Evolutionary conservation across 2,888 invertebrate genomes (phyloP).

Genomic region (Branchellion lobata): DNA sequence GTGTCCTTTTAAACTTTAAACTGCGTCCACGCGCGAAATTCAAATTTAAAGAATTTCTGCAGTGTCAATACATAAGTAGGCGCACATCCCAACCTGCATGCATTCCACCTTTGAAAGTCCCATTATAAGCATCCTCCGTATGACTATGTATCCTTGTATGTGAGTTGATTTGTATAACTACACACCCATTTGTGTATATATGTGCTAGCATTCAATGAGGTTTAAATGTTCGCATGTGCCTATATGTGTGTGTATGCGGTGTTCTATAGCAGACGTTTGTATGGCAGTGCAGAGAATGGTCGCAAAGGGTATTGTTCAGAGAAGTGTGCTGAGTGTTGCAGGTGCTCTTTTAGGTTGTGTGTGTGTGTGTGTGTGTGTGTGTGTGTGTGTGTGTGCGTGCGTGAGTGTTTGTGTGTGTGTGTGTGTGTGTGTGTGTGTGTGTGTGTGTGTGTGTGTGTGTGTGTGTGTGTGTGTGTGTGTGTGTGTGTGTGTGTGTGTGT

Average conservation of each 20-base stretch:
- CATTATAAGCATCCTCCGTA: too few relatives aligned
- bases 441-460: too few relatives aligned
- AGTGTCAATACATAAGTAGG: background rate
- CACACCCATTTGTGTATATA: background rate
- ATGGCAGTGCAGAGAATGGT: background rate
- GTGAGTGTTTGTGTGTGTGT: too few relatives aligned
- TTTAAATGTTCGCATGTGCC: background rate
- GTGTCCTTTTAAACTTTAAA: background rate
- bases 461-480: too few relatives aligned
- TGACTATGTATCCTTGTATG: background rate
- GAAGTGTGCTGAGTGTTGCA: background rate
- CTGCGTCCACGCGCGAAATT: background rate
- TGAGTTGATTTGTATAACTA: background rate
- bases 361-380: too few relatives aligned
- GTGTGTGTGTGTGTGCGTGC: too few relatives aligned
- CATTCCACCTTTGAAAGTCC: too few relatives aligned
- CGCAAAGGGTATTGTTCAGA: background rate
- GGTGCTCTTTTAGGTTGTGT: background rate
- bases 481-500: too few relatives aligned
- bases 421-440: too few relatives aligned
- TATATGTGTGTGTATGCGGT: background rate
- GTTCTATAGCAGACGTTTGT: background rate
- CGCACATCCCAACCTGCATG: background rate
- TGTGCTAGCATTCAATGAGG: background rate
- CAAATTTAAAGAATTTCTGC: slow-evolving; percentile 11